Conservation (phyloP, 2,113 vertebrate genomes). For the Bufo gargarizans region DNA sequence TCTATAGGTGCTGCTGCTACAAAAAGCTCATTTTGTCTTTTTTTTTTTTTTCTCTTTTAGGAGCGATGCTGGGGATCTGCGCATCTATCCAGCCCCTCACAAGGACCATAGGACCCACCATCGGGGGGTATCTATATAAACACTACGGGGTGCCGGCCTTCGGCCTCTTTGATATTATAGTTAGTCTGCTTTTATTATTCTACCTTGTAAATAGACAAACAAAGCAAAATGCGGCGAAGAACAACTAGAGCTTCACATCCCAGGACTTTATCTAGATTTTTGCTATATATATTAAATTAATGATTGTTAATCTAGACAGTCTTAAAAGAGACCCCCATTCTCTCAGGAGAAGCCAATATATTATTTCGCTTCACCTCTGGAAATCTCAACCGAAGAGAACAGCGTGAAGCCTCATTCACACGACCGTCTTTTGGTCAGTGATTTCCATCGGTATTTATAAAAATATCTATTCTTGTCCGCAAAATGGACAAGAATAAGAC, state of each 20-base stretch:
- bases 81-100: slow-evolving; percentile 83
- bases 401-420: no score
- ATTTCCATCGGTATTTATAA: no score
- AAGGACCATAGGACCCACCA: slow-evolving; percentile 83
- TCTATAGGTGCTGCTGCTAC: no score
- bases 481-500: no score
- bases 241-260: slow-evolving; percentile 12
- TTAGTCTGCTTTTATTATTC: slow-evolving; percentile 76
- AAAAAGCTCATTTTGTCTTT: no score
- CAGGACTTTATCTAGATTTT: not conserved
- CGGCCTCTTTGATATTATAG: slow-evolving; percentile 77
- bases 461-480: no score
- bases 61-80: slow-evolving; percentile 92
- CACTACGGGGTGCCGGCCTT: slow-evolving; percentile 83
- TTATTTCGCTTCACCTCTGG: no score
- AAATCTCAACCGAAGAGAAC: no score
- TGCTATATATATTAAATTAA: not conserved
- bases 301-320: not conserved
- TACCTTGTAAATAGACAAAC: slow-evolving; percentile 70
- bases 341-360: no score
- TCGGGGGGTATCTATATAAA: slow-evolving; percentile 84
- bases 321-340: not conserved
- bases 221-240: slow-evolving; percentile 60
- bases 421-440: no score
- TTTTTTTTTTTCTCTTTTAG: slow-evolving; percentile 65